Percentiles rank a stretch among this genome's conserved stretches.
Evolutionary conservation across 2,797 vertebrate genomes (phyloP).

Genomic region (Echiichthys vipera): DNA sequence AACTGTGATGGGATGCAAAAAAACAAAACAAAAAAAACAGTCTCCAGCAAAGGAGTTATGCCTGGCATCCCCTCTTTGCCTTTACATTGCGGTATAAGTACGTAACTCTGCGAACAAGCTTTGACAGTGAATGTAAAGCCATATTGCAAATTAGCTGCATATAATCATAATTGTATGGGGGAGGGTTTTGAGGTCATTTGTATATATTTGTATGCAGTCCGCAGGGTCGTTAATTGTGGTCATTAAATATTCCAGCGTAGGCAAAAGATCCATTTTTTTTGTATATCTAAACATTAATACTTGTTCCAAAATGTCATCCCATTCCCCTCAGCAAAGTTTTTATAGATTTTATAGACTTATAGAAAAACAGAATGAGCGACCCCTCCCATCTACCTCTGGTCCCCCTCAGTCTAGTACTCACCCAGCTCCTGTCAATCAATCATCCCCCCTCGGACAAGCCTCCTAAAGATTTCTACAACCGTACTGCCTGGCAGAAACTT

Average conservation of each 20-base stretch:
- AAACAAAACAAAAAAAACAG: too few relatives aligned
- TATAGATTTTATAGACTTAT: conserved; percentile 28
- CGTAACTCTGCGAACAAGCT: conserved; percentile 25
- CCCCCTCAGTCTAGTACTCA: conserved; percentile 43
- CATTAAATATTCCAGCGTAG: conserved; percentile 29
- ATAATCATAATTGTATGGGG: conserved; percentile 7
- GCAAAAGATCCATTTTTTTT: conserved; percentile 15
- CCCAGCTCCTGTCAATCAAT: conserved; percentile 65
- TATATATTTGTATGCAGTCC: conserved; percentile 35
- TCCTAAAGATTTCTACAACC: conserved; percentile 66
- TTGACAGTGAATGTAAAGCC: conserved; percentile 41
- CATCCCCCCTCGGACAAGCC: conserved; percentile 43
- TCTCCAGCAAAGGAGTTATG: conserved; percentile 10
- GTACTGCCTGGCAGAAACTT: conserved; percentile 60
- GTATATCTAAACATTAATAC: conserved; percentile 17
- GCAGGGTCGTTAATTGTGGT: conserved; percentile 14
- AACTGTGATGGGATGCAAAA: conserved; percentile 32
- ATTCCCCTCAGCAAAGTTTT: conserved; percentile 40
- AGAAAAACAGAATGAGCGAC: conserved; percentile 55
- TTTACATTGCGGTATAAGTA: conserved; percentile 16
- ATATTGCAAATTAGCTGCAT: conserved; percentile 43
- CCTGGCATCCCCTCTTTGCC: conserved; percentile 22
- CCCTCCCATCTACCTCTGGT: conserved; percentile 45
- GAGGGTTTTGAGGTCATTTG: conserved; percentile 37
- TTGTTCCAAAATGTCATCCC: conserved; percentile 33